Evolutionary conservation across 2,113 vertebrate genomes (phyloP).

Genomic region (Acanthochromis polyacanthus): DNA sequence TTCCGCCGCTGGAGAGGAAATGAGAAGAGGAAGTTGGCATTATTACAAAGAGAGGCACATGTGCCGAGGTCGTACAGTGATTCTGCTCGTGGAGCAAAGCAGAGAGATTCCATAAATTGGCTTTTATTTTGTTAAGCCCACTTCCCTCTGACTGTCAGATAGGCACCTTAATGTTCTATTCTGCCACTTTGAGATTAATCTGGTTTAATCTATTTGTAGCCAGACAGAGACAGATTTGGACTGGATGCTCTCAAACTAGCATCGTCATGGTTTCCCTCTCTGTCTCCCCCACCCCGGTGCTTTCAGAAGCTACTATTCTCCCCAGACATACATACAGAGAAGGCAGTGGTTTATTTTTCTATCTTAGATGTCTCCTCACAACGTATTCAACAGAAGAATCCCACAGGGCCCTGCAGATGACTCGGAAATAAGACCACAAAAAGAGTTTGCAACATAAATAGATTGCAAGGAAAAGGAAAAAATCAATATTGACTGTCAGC

Average conservation of each 20-base stretch:
- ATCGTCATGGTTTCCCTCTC: background rate
- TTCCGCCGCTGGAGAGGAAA: slow-evolving; percentile 24
- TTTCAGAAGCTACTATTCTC: background rate
- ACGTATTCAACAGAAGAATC: slow-evolving; percentile 18
- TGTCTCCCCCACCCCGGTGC: background rate
- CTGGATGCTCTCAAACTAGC: slow-evolving; percentile 21
- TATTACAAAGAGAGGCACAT: slow-evolving; percentile 40
- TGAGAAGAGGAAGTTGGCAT: slow-evolving; percentile 38
- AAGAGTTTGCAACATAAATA: slow-evolving; percentile 33
- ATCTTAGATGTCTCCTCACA: slow-evolving; percentile 17
- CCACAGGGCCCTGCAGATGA: slow-evolving; percentile 19
- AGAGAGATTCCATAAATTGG: slow-evolving; percentile 36
- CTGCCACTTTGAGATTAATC: slow-evolving; percentile 44
- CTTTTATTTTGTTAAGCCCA: slow-evolving; percentile 45
- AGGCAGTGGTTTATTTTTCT: slow-evolving; percentile 16
- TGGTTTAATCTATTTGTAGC: slow-evolving; percentile 52
- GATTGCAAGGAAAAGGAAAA: background rate
- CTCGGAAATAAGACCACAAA: slow-evolving; percentile 19
- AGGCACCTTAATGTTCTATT: slow-evolving; percentile 45
- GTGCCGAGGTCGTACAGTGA: slow-evolving; percentile 34
- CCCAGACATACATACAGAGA: slow-evolving; percentile 16
- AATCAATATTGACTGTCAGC: slow-evolving; percentile 34
- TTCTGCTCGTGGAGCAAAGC: slow-evolving; percentile 22
- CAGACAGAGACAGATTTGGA: slow-evolving; percentile 34
- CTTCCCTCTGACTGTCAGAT: slow-evolving; percentile 29